These are phyloP conservation scores for Mactra quadrangularis DNA, from an alignment of 1,140 invertebrate species.

Conservation along the genomic window DNA sequence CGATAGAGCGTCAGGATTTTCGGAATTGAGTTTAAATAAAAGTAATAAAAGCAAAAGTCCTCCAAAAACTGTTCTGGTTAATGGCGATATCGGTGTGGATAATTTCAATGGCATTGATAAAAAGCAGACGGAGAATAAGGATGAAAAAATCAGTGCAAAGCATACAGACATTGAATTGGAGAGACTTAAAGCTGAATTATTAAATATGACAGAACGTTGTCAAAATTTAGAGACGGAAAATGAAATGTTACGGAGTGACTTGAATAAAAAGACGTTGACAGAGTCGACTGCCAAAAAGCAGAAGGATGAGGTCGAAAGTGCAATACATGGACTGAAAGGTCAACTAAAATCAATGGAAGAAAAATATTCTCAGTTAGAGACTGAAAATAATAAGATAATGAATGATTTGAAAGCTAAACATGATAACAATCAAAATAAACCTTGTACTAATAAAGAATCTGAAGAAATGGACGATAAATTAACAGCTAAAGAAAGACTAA, in stretches of 20 bases:
- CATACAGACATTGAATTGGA: conserved; percentile 62
- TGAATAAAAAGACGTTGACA: conserved; percentile 64
- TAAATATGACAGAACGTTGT: conserved; percentile 72
- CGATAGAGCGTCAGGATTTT: conserved; percentile 16
- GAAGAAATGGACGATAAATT: conserved; percentile 61
- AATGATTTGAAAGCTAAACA: conserved; percentile 71
- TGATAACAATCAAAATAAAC: conserved; percentile 50
- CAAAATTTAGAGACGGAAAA: conserved; percentile 70
- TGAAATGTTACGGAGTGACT: conserved; percentile 57
- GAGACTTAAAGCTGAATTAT: conserved; percentile 83
- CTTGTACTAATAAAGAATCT: conserved; percentile 24
- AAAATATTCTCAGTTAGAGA: conserved; percentile 69
- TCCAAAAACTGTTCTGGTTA: conserved; percentile 22
- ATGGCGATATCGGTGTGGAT: conserved; percentile 44
- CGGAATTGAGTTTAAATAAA: conserved; percentile 4
- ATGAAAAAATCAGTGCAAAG: conserved; percentile 29
- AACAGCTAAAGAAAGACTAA: conserved; percentile 86
- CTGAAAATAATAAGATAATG: conserved; percentile 71
- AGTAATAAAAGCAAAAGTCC: conserved; percentile 34
- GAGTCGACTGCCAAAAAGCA: conserved; percentile 63
- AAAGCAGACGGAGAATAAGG: neutral
- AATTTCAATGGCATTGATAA: neutral
- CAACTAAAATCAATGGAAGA: conserved; percentile 71
- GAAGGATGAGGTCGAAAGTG: conserved; percentile 65
- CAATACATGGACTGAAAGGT: conserved; percentile 57